Evolutionary conservation across 2,888 invertebrate species (phyloP).

Genomic region (Deladenus siricidicola): DNA sequence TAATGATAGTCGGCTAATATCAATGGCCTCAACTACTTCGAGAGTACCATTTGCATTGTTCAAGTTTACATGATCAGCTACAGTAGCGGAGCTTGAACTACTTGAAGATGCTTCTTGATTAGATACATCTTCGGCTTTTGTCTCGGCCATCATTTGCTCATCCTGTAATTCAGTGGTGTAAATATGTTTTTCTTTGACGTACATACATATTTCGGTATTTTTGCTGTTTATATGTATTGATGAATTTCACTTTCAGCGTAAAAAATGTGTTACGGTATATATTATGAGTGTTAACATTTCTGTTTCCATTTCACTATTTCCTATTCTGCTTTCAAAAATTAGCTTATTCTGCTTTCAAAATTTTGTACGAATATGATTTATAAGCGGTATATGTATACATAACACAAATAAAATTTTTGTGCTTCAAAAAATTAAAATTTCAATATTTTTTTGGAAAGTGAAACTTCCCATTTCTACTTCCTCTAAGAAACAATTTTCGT

Average conservation of each 20-base stretch:
- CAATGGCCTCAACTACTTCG: slow-evolving; percentile 19
- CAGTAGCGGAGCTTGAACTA: background rate
- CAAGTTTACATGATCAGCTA: no score
- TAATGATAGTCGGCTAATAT: slow-evolving; percentile 35
- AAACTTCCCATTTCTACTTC: background rate
- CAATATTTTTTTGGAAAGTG: background rate
- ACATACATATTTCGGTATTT: no score
- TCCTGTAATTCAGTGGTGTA: background rate
- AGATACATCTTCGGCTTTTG: background rate
- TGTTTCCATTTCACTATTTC: no score
- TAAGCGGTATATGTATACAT: no score
- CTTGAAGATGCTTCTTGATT: background rate
- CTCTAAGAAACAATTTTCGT: background rate
- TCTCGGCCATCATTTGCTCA: slow-evolving; percentile 1
- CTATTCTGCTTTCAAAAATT: no score
- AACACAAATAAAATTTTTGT: background rate
- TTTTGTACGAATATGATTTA: no score
- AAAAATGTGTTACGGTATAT: no score
- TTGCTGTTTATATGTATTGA: no score
- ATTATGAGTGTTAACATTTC: background rate
- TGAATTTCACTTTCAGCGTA: no score
- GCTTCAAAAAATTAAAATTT: background rate
- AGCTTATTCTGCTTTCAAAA: no score
- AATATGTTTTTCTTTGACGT: no score
- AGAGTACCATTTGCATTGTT: background rate